Percentiles rank a stretch among this genome's conserved stretches.
Evolutionary conservation across 2,888 invertebrate genomes (phyloP).

Genomic region (Axea sp.): DNA sequence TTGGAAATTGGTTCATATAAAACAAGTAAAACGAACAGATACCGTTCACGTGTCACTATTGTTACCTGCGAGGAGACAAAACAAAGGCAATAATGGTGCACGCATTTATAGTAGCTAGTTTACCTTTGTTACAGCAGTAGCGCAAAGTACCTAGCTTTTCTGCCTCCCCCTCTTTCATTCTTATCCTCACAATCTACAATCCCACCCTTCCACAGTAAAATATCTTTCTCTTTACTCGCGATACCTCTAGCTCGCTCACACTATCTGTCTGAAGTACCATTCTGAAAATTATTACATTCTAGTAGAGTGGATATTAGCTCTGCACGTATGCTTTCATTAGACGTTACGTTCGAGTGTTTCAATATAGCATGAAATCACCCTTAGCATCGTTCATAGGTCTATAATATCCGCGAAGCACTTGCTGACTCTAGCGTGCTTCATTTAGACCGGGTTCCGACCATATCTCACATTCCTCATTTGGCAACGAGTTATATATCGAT

Average conservation of each 20-base stretch:
- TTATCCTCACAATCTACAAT: slow-evolving; percentile 48
- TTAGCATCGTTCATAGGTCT: slow-evolving; percentile 77
- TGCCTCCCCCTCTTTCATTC: slow-evolving; percentile 45
- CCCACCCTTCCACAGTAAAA: slow-evolving; percentile 20
- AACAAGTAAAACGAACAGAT: too few relatives aligned
- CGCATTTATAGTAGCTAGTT: slow-evolving; percentile 63
- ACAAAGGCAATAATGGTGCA: slow-evolving; percentile 17
- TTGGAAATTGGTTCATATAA: too few relatives aligned
- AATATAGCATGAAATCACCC: slow-evolving; percentile 77
- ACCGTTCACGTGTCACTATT: slow-evolving; percentile 11
- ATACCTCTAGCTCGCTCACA: slow-evolving; percentile 43
- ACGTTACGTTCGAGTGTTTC: slow-evolving; percentile 78
- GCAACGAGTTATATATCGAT: slow-evolving; percentile 68
- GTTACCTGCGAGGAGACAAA: slow-evolving; percentile 30
- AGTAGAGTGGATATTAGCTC: slow-evolving; percentile 75
- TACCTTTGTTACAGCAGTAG: slow-evolving; percentile 69
- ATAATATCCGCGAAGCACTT: slow-evolving; percentile 76
- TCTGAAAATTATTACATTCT: slow-evolving; percentile 78
- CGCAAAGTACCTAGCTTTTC: slow-evolving; percentile 23
- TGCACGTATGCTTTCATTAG: slow-evolving; percentile 78
- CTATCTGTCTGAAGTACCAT: slow-evolving; percentile 73
- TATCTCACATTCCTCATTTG: slow-evolving; percentile 76
- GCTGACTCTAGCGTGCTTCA: slow-evolving; percentile 75
- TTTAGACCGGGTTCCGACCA: slow-evolving; percentile 76
- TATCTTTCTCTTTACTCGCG: slow-evolving; percentile 40